A percentile compares a stretch with the other conserved stretches of the same genome.
Evolutionary conservation across 2,797 vertebrate species (phyloP).

Genomic region (Odontamblyopus lacepedii): DNA sequence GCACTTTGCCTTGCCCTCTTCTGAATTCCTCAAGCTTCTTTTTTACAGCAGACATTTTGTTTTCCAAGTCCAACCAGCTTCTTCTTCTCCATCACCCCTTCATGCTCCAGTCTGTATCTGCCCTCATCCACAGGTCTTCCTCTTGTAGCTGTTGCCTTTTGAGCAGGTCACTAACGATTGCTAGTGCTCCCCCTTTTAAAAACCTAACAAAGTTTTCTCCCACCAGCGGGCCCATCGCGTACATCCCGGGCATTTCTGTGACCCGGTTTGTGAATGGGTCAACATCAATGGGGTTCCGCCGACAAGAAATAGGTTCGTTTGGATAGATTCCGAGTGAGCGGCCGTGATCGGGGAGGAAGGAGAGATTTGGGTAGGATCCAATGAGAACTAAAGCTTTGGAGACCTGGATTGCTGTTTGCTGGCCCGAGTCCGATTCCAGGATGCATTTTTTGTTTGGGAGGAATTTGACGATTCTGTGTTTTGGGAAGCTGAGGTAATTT

Average conservation of each 20-base stretch:
- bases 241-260: slow-evolving; percentile 67
- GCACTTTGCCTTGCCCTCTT: background rate
- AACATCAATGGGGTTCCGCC: slow-evolving; percentile 78
- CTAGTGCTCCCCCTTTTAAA: slow-evolving; percentile 81
- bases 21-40: background rate
- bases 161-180: slow-evolving; percentile 71
- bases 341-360: slow-evolving; percentile 71
- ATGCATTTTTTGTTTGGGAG: slow-evolving; percentile 74
- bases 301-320: slow-evolving; percentile 69
- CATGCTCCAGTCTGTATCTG: slow-evolving; percentile 10
- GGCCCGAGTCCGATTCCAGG: slow-evolving; percentile 69
- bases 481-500: slow-evolving; percentile 80
- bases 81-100: background rate
- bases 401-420: slow-evolving; percentile 65
- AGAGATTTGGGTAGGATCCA: slow-evolving; percentile 79
- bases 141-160: slow-evolving; percentile 27
- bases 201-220: slow-evolving; percentile 87
- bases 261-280: slow-evolving; percentile 76
- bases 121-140: background rate
- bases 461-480: slow-evolving; percentile 70
- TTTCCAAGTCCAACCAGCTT: background rate
- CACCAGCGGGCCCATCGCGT: slow-evolving; percentile 82
- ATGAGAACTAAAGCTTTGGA: slow-evolving; percentile 82
- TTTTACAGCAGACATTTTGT: background rate
- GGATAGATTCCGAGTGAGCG: slow-evolving; percentile 55